Conservation (phyloP, 2,797 vertebrate genomes). For the Acrossocheilus fasciatus region DNA sequence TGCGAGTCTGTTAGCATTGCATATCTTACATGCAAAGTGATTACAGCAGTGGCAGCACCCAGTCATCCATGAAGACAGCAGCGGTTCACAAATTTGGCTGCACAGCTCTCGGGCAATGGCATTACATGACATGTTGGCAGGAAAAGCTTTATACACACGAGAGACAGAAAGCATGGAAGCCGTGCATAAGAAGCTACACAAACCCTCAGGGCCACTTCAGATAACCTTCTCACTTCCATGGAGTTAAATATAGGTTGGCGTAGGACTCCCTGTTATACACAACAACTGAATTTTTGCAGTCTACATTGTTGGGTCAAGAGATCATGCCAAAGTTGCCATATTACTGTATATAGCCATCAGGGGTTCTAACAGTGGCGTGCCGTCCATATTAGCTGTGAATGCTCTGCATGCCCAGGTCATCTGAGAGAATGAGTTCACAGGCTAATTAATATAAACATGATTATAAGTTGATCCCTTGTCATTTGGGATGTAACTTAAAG, state of each 20-base stretch:
- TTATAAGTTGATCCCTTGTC: background rate
- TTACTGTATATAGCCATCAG: background rate
- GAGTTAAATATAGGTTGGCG: conserved; percentile 2
- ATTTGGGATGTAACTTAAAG: background rate
- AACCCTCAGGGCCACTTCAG: conserved; percentile 16
- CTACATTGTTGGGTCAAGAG: background rate
- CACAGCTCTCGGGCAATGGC: conserved; percentile 51
- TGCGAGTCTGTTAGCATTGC: conserved; percentile 43
- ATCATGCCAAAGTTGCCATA: background rate
- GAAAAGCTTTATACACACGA: conserved; percentile 55
- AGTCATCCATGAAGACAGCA: conserved; percentile 54
- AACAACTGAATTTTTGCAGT: background rate
- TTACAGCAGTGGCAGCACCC: conserved; percentile 52
- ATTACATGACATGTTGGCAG: conserved; percentile 61
- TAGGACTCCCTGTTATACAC: background rate
- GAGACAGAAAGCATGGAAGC: conserved; percentile 44
- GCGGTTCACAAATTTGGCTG: conserved; percentile 53
- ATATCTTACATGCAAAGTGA: conserved; percentile 49
- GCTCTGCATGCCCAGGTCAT: background rate
- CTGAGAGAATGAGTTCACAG: background rate
- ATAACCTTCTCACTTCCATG: conserved; percentile 6
- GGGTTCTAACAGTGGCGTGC: background rate
- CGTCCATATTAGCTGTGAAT: too few species aligned
- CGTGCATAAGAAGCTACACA: conserved; percentile 41
- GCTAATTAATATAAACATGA: background rate